Percentiles rank a stretch among this genome's conserved stretches.
These are phyloP conservation scores for Chymomyza fuscimana DNA, from an alignment of 2,888 invertebrate genomes.

Conservation along the genomic window DNA sequence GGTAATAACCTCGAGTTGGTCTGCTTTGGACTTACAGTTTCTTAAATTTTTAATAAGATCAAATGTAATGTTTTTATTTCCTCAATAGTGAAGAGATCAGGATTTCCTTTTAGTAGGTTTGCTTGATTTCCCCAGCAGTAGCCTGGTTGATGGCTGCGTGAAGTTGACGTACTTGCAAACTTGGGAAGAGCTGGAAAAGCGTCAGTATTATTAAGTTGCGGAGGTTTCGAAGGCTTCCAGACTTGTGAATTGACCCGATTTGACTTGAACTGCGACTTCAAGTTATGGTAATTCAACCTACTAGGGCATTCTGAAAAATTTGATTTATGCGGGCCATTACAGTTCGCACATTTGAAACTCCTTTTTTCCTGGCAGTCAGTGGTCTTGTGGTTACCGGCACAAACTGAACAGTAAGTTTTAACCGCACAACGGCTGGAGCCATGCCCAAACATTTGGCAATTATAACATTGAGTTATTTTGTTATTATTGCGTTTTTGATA, in stretches of 20 bases:
- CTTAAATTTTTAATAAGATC: constrained; percentile 21
- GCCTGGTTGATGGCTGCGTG: too few relatives aligned
- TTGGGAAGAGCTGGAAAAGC: constrained; percentile 11
- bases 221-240: background rate
- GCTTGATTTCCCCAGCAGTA: too few relatives aligned
- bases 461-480: background rate
- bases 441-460: background rate
- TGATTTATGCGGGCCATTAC: constrained; percentile 14
- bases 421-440: background rate
- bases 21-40: constrained; percentile 29
- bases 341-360: constrained; percentile 6
- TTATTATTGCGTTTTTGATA: background rate
- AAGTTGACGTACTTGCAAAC: too few relatives aligned
- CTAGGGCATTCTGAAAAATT: constrained; percentile 17
- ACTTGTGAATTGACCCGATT: background rate
- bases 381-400: background rate
- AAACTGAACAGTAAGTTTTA: background rate
- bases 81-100: background rate
- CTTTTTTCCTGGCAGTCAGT: background rate
- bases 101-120: background rate
- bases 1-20: constrained; percentile 28
- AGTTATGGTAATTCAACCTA: constrained; percentile 12
- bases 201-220: background rate
- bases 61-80: constrained; percentile 17
- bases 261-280: background rate